Evolutionary conservation across 1,140 invertebrate species (phyloP), one percentile per base, ranked within the genome.

Genomic region (Temnothorax nylanderi): DNA sequence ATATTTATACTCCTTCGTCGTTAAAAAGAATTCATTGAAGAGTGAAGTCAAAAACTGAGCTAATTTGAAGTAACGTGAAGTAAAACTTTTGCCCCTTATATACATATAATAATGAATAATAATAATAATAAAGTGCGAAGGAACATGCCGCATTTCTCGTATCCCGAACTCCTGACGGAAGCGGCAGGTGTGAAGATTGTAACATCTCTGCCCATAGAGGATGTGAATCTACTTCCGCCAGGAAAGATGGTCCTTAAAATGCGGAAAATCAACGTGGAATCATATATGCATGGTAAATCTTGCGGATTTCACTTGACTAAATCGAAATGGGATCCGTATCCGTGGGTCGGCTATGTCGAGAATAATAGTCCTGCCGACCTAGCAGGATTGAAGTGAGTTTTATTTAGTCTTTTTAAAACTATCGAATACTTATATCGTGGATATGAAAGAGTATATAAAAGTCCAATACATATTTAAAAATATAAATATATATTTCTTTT

Each of bases 251-350:
- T 90, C 58, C 87, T 21, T 3, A 84, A 80, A 84, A 82, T 84
- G 26, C 60, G 7, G 13, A 90, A 69, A 11, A 26, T n/a, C 44
- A 81, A 85, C 3, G 21, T 54, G 49, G 34, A 44, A n/a, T 47
- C 71, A 6, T 62, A 81, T 0, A 85, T 89, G 6, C 89, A 89
- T 26, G 86, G 64, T 49, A 93, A 93, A 85, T 92, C 95, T 37
- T 96, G 95, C 49, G 97, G 97, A 26, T 97, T 97, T 93, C 96
- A 97, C 91, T 92, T 97, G 62, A 96, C 96, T 1, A 95, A 96
- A 81, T 96, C 96, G 32, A 96, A 97, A 91, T 97, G 97, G 97
- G 97, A 97, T 94, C 97, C 97, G 6, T 97, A 97, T 95, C 97
- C 97, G 47, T 97, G 97, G 97, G 95, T 97, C 71, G 93, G 94